Base-by-base conservation (phyloP, 2,113 vertebrate species). In the Boleophthalmus pectinirostris region DNA sequence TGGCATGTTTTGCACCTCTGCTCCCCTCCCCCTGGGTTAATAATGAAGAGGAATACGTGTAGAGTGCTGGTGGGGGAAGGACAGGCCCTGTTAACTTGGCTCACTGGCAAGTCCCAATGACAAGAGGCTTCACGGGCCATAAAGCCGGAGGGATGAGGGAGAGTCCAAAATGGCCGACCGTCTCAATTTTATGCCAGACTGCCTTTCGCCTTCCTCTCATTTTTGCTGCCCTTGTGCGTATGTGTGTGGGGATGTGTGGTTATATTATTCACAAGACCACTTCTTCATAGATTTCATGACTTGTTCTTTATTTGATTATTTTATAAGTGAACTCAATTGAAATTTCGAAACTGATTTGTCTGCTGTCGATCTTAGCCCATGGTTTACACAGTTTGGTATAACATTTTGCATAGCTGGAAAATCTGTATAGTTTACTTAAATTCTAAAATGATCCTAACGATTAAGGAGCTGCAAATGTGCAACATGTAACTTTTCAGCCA, bases 171-270 rank as follows among this genome's bases (percentile, higher is more conserved):
- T 89, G 89, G 87, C 88, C 84, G 78, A 87, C 89, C 79, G 82
- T 90, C 91, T 90, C 92, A 92, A 92, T 92, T 92, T 92, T 92
- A 90, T 91, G 88, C 88, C 87, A 92, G 81, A 77, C 86, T 91
- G 90, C 87, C 74, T 83, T 73, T 83, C 58, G 43, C 74, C 45
- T 67, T 82, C 25, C 74, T 70, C 67, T 78, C 64, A 63, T 76
- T 73, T 81, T 74, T 74, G 46, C 21, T 25, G 56, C 58, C 60
- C 69, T 33, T 69, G 54, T 76, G 54, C 76, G 54, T 65, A 25
- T 53, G 21, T 67, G 25, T 69, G 25, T 68, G 43, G 20, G 51
- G 18, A 21, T 66, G 25, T 53, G 25, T 61, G n/a, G 56, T 15
- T 68, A 20, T 74, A 35, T 70, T 69, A 68, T 68, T 74, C 67